phyloP scores from a whole-genome alignment of 2,888 invertebrate genomes.

The Euphydryas editha region DNA sequence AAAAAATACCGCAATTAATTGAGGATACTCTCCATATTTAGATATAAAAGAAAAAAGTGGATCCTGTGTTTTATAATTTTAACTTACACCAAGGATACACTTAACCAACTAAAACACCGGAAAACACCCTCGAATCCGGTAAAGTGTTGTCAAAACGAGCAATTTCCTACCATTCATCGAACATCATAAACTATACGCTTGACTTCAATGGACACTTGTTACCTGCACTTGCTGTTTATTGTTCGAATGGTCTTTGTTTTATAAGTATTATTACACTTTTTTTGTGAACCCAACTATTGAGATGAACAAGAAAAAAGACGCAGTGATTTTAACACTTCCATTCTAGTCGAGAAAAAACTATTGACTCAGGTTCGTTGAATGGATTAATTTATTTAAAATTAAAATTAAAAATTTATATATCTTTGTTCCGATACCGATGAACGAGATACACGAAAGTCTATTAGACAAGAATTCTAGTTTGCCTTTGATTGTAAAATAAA shows the following conservation, averaged over 20 bases:
- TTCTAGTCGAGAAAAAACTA: background rate
- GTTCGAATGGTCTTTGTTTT: slow-evolving; percentile 32
- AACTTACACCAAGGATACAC: slow-evolving; percentile 13
- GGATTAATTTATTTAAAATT: background rate
- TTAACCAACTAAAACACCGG: slow-evolving; percentile 28
- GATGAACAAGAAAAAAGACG: background rate
- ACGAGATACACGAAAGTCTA: background rate
- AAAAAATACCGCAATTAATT: too few relatives aligned
- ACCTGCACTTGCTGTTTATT: slow-evolving; percentile 35
- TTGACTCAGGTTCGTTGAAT: background rate
- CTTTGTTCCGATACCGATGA: background rate
- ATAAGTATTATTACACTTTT: slow-evolving; percentile 2
- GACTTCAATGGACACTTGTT: slow-evolving; percentile 34
- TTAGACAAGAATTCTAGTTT: background rate
- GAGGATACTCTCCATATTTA: background rate
- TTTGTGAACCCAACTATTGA: slow-evolving; percentile 9
- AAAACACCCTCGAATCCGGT: slow-evolving; percentile 31
- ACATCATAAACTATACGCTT: slow-evolving; percentile 27
- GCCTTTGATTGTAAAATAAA: background rate
- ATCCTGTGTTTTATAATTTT: background rate
- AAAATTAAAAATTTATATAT: background rate
- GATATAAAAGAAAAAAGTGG: background rate
- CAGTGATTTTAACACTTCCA: background rate
- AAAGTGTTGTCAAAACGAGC: slow-evolving; percentile 36
- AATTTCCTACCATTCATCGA: slow-evolving; percentile 38